phyloP scores from a whole-genome alignment of 2,113 vertebrate genomes.

The Antennarius striatus region DNA sequence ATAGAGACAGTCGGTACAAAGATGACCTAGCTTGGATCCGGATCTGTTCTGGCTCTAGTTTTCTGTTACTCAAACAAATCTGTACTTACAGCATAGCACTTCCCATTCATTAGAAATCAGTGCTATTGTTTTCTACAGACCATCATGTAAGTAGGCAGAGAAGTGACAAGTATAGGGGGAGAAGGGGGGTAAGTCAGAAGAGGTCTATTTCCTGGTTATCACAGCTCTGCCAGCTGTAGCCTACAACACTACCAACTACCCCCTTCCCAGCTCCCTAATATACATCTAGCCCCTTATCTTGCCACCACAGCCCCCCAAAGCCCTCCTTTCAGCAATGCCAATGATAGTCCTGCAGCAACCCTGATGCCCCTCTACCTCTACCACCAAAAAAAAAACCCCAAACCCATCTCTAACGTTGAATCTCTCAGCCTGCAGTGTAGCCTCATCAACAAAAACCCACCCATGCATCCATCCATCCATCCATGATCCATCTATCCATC shows the following conservation, averaged over 20 bases:
- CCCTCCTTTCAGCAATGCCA: slow-evolving; percentile 63
- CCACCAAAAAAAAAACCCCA: slow-evolving; percentile 13
- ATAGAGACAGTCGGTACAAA: not conserved
- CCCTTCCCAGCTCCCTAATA: slow-evolving; percentile 45
- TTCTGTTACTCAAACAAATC: too few species aligned
- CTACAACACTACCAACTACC: slow-evolving; percentile 44
- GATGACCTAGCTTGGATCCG: too few species aligned
- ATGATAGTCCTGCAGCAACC: slow-evolving; percentile 62
- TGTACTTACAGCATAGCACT: slow-evolving; percentile 2
- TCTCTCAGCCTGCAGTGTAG: slow-evolving; percentile 33
- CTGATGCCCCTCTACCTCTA: slow-evolving; percentile 47
- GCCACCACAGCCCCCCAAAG: slow-evolving; percentile 69
- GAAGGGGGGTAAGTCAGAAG: slow-evolving; percentile 47
- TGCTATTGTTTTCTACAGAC: slow-evolving; percentile 41
- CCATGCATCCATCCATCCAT: slow-evolving; percentile 1
- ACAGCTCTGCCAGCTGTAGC: slow-evolving; percentile 63
- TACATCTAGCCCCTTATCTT: slow-evolving; percentile 73
- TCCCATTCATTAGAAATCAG: slow-evolving; percentile 42
- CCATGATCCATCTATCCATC: not conserved
- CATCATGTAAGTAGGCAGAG: slow-evolving; percentile 32
- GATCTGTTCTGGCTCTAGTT: too few species aligned
- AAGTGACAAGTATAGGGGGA: slow-evolving; percentile 30
- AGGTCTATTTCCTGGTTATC: slow-evolving; percentile 68
- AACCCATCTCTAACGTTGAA: slow-evolving; percentile 54
- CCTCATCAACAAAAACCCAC: not conserved